Base-by-base conservation (phyloP, 2,888 invertebrate genomes). In the Dynastes tityus region DNA sequence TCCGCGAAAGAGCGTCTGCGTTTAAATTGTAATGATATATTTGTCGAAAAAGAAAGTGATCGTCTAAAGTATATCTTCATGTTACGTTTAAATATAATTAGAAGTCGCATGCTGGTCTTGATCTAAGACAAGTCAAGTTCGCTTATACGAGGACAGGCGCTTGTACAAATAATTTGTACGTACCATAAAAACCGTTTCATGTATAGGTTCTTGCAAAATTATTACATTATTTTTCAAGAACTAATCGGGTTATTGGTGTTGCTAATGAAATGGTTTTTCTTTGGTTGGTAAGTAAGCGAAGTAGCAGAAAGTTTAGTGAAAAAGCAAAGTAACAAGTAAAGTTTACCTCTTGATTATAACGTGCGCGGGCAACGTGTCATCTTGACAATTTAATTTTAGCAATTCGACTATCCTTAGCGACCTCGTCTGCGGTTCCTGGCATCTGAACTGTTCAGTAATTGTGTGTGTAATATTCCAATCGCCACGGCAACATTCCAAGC, bases 281-380 rank as follows among this genome's bases (percentile, higher is more conserved):
- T 45, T 45, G 45, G 45, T 45, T 45, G 45, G 11, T 11, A 45
- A 45, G 8, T 45, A 45, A 45, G 45, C 45, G 45, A 45, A 45
- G 8, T 45, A 45, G 45, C 45, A 8, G 8, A 45, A 11, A 45
- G 8, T 45, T 45, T 11, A 6, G n/a, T 55, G 16, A 22, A 55
- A 55, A n/a, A 55, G 22, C 29, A 67, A 37, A n/a, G 49, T 40
- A 22, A 55, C 2, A n/a, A 55, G 22, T 11, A 67, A 37, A 27
- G 49, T 40, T 76, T 76, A 79, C 78, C 78, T 79, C 61, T 79
- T 49, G 29, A 79, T 76, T 27, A 79, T 58, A 22, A 76, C 63
- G 61, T 76, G 68, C 13, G 74, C 67, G 32, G 76, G 76, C 8
- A 65, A 29, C 13, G 67, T 55, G 65, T 65, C 67, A 22, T 76